A percentile compares a stretch with the other conserved stretches of the same genome.
Evolutionary conservation across 2,113 vertebrate genomes (phyloP).

Genomic region (Zingel zingel): DNA sequence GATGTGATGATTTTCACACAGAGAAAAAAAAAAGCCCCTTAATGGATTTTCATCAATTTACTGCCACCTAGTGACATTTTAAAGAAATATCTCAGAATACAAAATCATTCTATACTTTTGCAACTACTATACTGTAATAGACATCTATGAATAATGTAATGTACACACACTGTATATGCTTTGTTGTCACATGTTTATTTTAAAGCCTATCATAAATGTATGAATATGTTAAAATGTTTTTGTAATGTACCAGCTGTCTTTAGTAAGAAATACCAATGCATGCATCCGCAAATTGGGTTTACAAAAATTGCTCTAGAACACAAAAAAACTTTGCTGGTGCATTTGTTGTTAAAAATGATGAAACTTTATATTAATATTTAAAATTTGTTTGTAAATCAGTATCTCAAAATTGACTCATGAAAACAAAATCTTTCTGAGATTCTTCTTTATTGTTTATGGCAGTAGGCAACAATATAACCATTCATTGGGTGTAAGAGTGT

Average conservation of each 20-base stretch:
- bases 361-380: not conserved
- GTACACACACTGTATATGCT: not conserved
- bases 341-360: not conserved
- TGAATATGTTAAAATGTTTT: not conserved
- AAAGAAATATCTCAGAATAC: not conserved
- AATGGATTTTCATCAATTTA: conserved; percentile 8
- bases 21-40: not conserved
- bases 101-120: not conserved
- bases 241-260: not conserved
- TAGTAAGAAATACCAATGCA: not conserved
- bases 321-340: not conserved
- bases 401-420: not conserved
- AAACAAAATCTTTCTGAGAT: not conserved
- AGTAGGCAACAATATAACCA: not conserved
- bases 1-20: not conserved
- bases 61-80: conserved; percentile 59
- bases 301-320: not conserved
- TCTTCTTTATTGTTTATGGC: not conserved
- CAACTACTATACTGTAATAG: not conserved
- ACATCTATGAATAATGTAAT: not conserved
- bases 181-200: not conserved
- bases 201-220: not conserved
- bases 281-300: not conserved
- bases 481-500: not conserved
- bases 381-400: not conserved